phyloP scores from a whole-genome alignment of 2,888 invertebrate genomes.

The Ellobium chinense region DNA sequence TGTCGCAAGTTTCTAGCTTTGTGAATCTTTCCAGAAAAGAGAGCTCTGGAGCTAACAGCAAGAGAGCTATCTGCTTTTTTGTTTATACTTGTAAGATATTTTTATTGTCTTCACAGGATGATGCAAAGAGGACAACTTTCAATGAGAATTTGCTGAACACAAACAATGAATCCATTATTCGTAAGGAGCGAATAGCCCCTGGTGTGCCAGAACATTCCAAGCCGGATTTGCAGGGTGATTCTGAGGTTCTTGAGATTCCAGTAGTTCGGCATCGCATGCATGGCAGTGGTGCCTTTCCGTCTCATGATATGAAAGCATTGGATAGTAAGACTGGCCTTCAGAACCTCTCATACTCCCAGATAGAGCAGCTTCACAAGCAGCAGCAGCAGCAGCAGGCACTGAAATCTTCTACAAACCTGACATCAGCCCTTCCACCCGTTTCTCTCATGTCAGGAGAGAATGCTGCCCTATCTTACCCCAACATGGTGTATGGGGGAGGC shows the following conservation, averaged over 20 bases:
- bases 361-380: slow-evolving; percentile 27
- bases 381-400: slow-evolving; percentile 24
- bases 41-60: no score
- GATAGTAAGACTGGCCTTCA: slow-evolving; percentile 13
- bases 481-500: slow-evolving; percentile 33
- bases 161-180: background rate
- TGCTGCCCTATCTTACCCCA: slow-evolving; percentile 6
- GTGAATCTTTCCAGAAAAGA: no score
- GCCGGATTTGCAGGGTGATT: slow-evolving; percentile 1
- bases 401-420: slow-evolving; percentile 6
- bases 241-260: slow-evolving; percentile 49
- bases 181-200: slow-evolving; percentile 1
- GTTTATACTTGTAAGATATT: no score
- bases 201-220: slow-evolving; percentile 34
- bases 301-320: slow-evolving; percentile 16
- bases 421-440: background rate
- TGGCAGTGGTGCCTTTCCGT: slow-evolving; percentile 41
- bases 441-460: slow-evolving; percentile 17
- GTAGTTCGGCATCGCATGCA: slow-evolving; percentile 38
- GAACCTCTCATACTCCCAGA: slow-evolving; percentile 39
- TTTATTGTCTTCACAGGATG: background rate
- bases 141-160: slow-evolving; percentile 14
- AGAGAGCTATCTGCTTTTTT: no score
- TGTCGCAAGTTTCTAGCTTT: no score
- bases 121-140: background rate